Base-by-base conservation (phyloP, 2,888 invertebrate genomes). In the Shargacucullia verbasci region DNA sequence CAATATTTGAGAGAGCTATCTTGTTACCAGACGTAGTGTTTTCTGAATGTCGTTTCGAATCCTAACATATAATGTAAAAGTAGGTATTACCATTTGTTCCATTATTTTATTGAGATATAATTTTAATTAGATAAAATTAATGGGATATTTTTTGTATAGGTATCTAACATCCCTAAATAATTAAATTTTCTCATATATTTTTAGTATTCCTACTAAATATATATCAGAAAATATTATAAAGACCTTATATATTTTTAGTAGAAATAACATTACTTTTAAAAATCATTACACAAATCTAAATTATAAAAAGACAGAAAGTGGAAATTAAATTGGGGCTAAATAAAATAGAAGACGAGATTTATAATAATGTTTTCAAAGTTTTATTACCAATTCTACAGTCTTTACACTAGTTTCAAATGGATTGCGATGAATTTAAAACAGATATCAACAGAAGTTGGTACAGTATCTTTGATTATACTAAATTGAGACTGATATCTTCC, bases 311-410 rank as follows among this genome's bases (percentile, higher is more conserved):
- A 29, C 37, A 43, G 53, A 63, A 62, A 11, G 11, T 31, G 20
- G 27, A 43, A 14, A 70, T 44, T 63, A 45, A 15, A 39, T 33
- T 33, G 13, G 60, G 39, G n/a, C 15, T 29, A 9, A 59, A 35
- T 46, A 34, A 49, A 52, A 62, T 52, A 55, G 40, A 62, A 69
- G 72, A 70, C 62, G 20, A 78, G 38, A 59, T 59, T 65, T 76
- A 57, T 59, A 63, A 57, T 74, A 79, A 73, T 77, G 46, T 78
- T 86, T 87, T 85, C 76, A 83, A 82, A 74, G 54, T 87, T 92
- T 92, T 91, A 91, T 91, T 92, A 89, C 78, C 82, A 91, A 91
- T 83, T 83, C 92, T 92, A 92, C 91, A 85, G 81, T 87, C 81
- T 85, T 87, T 86, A 86, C 72, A 70, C 85, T 87, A 85, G 71